Evolutionary conservation across 2,113 vertebrate species (phyloP).

Genomic region (Tiliqua scincoides): DNA sequence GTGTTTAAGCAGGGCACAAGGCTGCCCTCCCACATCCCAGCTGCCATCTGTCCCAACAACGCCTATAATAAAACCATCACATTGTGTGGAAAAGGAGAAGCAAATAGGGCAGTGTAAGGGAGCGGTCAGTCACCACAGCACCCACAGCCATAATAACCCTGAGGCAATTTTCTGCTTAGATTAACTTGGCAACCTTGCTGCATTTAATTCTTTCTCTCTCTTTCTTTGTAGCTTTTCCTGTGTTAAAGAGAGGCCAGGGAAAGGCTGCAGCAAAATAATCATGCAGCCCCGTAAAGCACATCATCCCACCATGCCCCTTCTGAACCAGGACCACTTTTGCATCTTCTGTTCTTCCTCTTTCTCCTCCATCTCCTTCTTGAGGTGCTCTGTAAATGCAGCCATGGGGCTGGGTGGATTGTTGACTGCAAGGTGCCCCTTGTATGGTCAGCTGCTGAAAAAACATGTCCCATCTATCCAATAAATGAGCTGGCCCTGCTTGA

Average conservation of each 20-base stretch:
- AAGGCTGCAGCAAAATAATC: background rate
- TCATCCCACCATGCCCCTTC: background rate
- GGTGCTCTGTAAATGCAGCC: background rate
- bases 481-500: background rate
- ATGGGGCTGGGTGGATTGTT: too few relatives aligned
- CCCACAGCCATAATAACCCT: background rate
- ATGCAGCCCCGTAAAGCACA: background rate
- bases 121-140: background rate
- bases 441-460: background rate
- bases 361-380: background rate
- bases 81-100: background rate
- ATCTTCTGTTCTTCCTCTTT: background rate
- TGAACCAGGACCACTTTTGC: background rate
- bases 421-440: background rate
- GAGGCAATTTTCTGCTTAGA: slow-evolving; percentile 6
- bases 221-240: background rate
- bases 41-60: accelerated
- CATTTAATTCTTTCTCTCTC: background rate
- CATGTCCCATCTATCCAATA: background rate
- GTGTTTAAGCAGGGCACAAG: accelerated
- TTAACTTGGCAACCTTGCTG: background rate
- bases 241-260: background rate
- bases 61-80: background rate
- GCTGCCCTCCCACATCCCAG: accelerated
- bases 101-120: background rate